phyloP scores from a whole-genome alignment of 2,797 vertebrate species.

The Pseudochromis fuscus region DNA sequence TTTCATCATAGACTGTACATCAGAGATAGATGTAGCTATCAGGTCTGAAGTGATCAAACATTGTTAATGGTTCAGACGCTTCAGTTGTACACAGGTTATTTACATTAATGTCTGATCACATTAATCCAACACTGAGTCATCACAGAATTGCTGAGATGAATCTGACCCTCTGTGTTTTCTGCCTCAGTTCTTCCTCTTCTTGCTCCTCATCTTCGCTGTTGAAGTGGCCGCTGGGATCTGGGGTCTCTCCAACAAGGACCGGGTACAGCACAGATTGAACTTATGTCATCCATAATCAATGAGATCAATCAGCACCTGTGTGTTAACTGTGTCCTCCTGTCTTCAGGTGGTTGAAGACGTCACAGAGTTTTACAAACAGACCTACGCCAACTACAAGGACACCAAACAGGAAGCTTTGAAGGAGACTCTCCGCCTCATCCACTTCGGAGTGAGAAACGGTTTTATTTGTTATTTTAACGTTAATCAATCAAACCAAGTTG shows the following conservation, averaged over 20 bases:
- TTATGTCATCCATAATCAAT: not conserved
- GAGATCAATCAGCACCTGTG: not conserved
- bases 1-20: too few relatives aligned
- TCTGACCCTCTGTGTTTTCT: not conserved
- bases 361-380: slow-evolving; percentile 88
- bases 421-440: slow-evolving; percentile 88
- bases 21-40: too few relatives aligned
- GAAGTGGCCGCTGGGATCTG: slow-evolving; percentile 95
- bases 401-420: slow-evolving; percentile 81
- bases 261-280: slow-evolving; percentile 73
- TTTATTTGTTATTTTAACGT: too few relatives aligned
- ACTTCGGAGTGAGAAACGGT: slow-evolving; percentile 88
- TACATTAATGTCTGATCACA: too few relatives aligned
- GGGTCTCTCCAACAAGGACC: slow-evolving; percentile 91
- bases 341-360: slow-evolving; percentile 88
- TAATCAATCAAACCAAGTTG: too few relatives aligned
- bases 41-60: too few relatives aligned
- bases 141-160: not conserved
- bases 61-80: too few relatives aligned
- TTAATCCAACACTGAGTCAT: too few relatives aligned
- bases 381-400: slow-evolving; percentile 80
- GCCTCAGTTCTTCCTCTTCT: slow-evolving; percentile 93
- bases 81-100: too few relatives aligned
- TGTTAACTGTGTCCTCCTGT: not conserved
- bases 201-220: slow-evolving; percentile 93